Evolutionary conservation across 2,797 vertebrate genomes (phyloP), one percentile per base, ranked within the genome.

Genomic region (Brachyrhaphis roseni): DNA sequence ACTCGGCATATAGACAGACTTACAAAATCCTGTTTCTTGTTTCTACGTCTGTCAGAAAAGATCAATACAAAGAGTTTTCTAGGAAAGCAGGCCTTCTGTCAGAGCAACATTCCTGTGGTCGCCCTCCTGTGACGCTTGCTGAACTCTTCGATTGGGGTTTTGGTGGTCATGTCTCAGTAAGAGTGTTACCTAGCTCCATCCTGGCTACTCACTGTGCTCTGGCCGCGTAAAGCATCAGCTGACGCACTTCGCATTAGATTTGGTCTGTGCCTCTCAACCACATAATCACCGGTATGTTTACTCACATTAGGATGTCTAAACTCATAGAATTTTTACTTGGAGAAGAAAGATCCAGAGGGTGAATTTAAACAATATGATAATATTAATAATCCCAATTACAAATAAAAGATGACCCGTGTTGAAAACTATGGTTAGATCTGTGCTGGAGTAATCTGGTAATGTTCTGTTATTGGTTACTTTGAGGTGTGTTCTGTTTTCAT

Each of bases 1-100:
- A 77, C 79, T 64, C 59, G 81, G 84, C 80, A 84, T 88, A 70
- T 81, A 82, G 77, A 87, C 85, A 87, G 76, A 76, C 55, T 74
- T 41, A 23, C 28, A 41, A 26, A 45, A 1, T 49, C 28, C 36
- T 43, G 5, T 3, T 20, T 59, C 71, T 70, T 31, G 49, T 55
- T 2, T 36, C 18, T 16, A n/a, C 1, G n/a, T 8, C 76, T 62
- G 78, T 76, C 59, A 64, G 57, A 34, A 62, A 34, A 20, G 34
- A 84, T 85, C 82, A 78, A 80, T 81, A 23, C 55, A 73, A 73
- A 36, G 46, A 11, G 83, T 72, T 83, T 78, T 62, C 28, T 28
- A 2, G n/a, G 57, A 72, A 79, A 74, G 79, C 43, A 26, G 66
- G 23, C 75, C 28, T 26, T 79, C 49, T 51, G 59, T 49, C 59